Conservation (phyloP, 2,113 vertebrate genomes). For the Ailuropoda melanoleuca region DNA sequence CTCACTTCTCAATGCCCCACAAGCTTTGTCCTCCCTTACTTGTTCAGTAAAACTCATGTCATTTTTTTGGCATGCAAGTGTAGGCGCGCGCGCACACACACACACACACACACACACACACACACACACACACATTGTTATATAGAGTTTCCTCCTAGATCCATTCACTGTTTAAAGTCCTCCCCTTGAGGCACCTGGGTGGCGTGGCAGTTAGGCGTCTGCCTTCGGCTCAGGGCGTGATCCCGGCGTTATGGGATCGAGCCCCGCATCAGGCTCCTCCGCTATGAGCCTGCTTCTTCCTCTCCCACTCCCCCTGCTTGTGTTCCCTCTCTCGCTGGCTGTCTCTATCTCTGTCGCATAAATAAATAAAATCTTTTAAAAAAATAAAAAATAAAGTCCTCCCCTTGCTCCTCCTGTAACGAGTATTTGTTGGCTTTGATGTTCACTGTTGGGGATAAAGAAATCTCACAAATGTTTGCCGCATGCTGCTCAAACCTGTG, state of each 20-base stretch:
- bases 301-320: too few relatives aligned
- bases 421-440: slow-evolving; percentile 42
- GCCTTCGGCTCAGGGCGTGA: too few relatives aligned
- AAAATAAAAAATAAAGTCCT: too few relatives aligned
- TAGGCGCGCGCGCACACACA: fast-evolving
- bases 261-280: too few relatives aligned
- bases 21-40: not conserved
- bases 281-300: too few relatives aligned
- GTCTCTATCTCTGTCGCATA: too few relatives aligned
- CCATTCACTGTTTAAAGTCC: not conserved
- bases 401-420: not conserved
- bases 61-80: not conserved
- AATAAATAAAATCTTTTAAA: too few relatives aligned
- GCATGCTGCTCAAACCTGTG: slow-evolving; percentile 6
- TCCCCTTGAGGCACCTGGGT: too few relatives aligned
- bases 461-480: slow-evolving; percentile 24
- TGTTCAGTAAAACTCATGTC: not conserved
- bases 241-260: too few relatives aligned
- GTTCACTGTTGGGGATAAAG: not conserved
- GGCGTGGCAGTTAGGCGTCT: too few relatives aligned
- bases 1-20: not conserved
- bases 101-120: too few relatives aligned
- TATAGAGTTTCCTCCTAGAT: not conserved
- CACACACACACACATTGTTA: not conserved
- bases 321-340: too few relatives aligned